These are phyloP conservation scores for Latrodectus geometricus DNA, from an alignment of 1,140 invertebrate genomes.

Conservation along the genomic window DNA sequence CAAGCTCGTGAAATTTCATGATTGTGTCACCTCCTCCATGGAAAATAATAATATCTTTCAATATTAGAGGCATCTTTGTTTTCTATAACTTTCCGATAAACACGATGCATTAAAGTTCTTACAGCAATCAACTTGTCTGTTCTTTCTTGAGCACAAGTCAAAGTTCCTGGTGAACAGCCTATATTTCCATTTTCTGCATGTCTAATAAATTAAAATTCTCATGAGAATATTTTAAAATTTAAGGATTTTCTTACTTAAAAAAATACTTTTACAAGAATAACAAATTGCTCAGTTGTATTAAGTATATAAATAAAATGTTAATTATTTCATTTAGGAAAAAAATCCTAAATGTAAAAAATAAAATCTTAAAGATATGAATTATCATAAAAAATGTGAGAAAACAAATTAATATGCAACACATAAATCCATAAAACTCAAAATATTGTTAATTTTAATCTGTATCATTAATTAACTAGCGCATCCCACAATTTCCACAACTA, in stretches of 20 bases:
- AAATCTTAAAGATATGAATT: background rate
- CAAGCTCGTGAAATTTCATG: background rate
- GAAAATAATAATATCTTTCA: conserved; percentile 35
- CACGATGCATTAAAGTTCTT: conserved; percentile 26
- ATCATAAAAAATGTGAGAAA: too few relatives aligned
- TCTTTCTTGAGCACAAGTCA: conserved; percentile 4
- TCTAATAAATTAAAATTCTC: background rate
- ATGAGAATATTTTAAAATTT: background rate
- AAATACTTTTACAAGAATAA: too few relatives aligned
- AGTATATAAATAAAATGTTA: background rate
- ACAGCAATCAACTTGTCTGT: conserved; percentile 17
- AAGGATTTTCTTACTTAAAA: background rate
- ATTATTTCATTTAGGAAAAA: background rate
- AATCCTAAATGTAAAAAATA: background rate
- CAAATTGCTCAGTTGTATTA: background rate
- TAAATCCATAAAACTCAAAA: background rate
- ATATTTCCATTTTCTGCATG: conserved; percentile 43
- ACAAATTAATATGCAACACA: too few relatives aligned
- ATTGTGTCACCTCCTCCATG: conserved; percentile 44
- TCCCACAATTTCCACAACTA: too few relatives aligned
- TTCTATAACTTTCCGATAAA: conserved; percentile 36
- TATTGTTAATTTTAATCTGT: too few relatives aligned
- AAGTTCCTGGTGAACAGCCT: background rate
- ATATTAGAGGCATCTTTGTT: conserved; percentile 28
- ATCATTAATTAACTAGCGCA: too few relatives aligned